A percentile compares a stretch with the other conserved stretches of the same genome.
Evolutionary conservation across 2,113 vertebrate genomes (phyloP).

Genomic region (Synodontis membranacea): DNA sequence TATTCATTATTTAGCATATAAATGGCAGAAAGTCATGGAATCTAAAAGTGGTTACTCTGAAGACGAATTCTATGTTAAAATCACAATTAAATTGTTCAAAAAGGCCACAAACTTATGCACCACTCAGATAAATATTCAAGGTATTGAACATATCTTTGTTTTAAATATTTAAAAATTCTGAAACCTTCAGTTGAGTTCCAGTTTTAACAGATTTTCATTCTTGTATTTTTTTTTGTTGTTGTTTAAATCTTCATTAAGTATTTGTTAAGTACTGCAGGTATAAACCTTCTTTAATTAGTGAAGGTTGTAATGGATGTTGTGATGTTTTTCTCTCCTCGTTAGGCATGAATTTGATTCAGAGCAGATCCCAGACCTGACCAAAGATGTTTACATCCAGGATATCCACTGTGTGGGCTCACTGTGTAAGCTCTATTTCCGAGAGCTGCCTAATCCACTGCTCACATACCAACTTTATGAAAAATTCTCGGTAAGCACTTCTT

Average conservation of each 20-base stretch:
- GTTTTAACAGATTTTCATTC: too few relatives aligned
- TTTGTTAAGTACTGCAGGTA: neutral
- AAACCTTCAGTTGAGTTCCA: too few relatives aligned
- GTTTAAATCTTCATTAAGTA: too few relatives aligned
- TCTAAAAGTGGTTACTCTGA: too few relatives aligned
- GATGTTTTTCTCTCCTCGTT: slow-evolving; percentile 30
- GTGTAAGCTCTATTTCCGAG: slow-evolving; percentile 97
- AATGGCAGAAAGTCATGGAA: too few relatives aligned
- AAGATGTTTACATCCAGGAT: slow-evolving; percentile 96
- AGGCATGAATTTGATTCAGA: slow-evolving; percentile 98
- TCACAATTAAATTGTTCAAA: too few relatives aligned
- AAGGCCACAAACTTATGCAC: too few relatives aligned
- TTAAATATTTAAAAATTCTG: too few relatives aligned
- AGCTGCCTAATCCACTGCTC: slow-evolving; percentile 96
- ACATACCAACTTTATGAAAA: slow-evolving; percentile 98
- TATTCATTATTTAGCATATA: too few relatives aligned
- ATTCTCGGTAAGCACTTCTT: slow-evolving; percentile 85
- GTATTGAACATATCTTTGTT: neutral
- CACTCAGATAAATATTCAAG: too few relatives aligned
- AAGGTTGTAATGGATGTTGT: slow-evolving; percentile 8
- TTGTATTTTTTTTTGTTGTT: too few relatives aligned
- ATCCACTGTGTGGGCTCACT: slow-evolving; percentile 98
- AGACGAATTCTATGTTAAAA: too few relatives aligned
- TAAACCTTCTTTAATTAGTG: neutral
- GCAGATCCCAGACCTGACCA: slow-evolving; percentile 98